A percentile compares a stretch with the other conserved stretches of the same genome.
Evolutionary conservation across 92 coral and sea anemone species (phyloP).

Genomic region (Muricea muricata): DNA sequence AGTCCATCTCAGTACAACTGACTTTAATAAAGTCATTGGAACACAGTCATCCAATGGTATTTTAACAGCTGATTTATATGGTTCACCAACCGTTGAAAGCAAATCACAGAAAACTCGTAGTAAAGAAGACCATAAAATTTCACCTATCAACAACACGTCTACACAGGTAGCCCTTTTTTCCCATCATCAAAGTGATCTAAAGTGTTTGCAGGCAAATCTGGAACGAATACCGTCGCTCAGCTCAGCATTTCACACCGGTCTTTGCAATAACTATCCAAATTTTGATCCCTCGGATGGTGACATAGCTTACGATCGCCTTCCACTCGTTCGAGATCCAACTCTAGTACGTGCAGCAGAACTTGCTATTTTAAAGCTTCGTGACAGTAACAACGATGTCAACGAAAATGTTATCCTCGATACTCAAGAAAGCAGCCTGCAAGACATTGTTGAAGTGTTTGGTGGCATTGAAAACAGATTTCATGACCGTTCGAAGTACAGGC

Average conservation of each 20-base stretch:
- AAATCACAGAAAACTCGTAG: neutral
- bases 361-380: neutral
- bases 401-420: too few relatives aligned
- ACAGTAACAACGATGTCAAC: neutral
- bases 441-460: neutral
- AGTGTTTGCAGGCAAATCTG: slow-evolving; percentile 2
- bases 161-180: neutral
- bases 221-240: neutral
- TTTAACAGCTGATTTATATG: neutral
- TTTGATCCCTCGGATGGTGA: slow-evolving; percentile 8
- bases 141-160: too few relatives aligned
- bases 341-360: neutral
- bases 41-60: neutral
- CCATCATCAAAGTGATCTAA: neutral
- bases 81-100: neutral
- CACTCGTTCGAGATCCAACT: slow-evolving; percentile 6
- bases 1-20: too few relatives aligned
- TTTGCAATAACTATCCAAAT: neutral
- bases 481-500: neutral
- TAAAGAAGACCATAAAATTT: too few relatives aligned
- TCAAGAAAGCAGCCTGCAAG: too few relatives aligned
- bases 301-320: neutral
- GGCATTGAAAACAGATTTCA: neutral
- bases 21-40: slow-evolving; percentile 3
- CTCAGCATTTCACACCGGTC: neutral